A percentile compares a stretch with the other conserved stretches of the same genome.
These are phyloP conservation scores for Chrysaora quinquecirrha DNA, from an alignment of 30 jellyfish, hydroid and myxozoan species.

Conservation along the genomic window DNA sequence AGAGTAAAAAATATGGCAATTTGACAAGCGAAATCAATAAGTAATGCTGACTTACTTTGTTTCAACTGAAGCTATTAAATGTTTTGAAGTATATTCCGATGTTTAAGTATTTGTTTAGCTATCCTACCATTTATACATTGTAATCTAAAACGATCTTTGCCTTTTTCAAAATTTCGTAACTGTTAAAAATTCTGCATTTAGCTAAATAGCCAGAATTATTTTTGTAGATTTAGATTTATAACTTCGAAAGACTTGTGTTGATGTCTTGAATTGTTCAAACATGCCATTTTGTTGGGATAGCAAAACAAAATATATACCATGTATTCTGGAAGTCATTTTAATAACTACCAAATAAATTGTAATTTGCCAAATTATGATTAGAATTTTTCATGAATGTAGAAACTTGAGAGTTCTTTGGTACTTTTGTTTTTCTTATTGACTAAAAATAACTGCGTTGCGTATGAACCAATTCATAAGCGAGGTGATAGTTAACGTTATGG, in stretches of 20 bases:
- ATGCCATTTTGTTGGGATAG: background rate
- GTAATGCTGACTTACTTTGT: too few relatives aligned
- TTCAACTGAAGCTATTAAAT: too few relatives aligned
- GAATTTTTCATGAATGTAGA: conserved; percentile 11
- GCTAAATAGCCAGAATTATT: background rate
- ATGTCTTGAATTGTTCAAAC: background rate
- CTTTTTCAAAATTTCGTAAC: too few relatives aligned
- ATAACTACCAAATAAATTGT: background rate
- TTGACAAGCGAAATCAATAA: too few relatives aligned
- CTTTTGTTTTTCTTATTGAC: too few relatives aligned
- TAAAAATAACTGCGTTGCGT: too few relatives aligned
- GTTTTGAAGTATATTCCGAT: background rate
- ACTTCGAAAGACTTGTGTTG: too few relatives aligned
- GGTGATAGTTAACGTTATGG: too few relatives aligned
- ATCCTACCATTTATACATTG: conserved; percentile 6
- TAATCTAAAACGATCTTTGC: too few relatives aligned
- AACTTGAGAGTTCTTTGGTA: background rate
- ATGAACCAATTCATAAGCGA: too few relatives aligned
- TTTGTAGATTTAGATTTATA: conserved; percentile 5
- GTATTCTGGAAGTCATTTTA: background rate
- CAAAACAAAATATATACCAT: conserved; percentile 1
- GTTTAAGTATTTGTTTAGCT: background rate
- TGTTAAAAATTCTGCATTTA: too few relatives aligned
- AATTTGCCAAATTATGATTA: conserved; percentile 9
- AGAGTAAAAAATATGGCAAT: too few relatives aligned